Evolutionary conservation across 2,113 vertebrate genomes (phyloP).

Genomic region (Motacilla tschutschensis): DNA sequence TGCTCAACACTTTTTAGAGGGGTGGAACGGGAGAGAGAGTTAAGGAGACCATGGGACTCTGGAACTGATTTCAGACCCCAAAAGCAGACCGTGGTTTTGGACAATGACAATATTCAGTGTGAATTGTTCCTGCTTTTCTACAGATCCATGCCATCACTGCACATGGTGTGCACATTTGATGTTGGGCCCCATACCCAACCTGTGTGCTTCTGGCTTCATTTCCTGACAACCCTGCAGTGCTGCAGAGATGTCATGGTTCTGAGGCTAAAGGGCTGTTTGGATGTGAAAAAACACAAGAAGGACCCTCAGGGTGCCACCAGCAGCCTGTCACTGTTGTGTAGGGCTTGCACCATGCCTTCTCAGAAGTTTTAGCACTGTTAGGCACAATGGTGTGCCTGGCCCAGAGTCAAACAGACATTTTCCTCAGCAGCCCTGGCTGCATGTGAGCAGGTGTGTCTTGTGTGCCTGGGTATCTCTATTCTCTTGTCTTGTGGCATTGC

Average conservation of each 20-base stretch:
- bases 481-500: neutral
- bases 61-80: neutral
- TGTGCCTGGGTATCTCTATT: neutral
- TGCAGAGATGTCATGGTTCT: neutral
- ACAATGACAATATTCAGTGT: neutral
- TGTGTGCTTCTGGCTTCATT: neutral
- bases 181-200: neutral
- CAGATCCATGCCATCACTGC: fast-evolving
- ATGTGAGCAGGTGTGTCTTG: fast-evolving
- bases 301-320: neutral
- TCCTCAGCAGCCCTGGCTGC: neutral
- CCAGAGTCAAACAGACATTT: neutral
- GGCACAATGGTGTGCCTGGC: fast-evolving
- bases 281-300: neutral
- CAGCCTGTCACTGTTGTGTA: neutral
- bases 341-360: neutral
- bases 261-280: neutral
- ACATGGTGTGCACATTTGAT: neutral
- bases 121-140: neutral
- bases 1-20: neutral
- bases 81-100: neutral
- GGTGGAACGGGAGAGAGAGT: neutral
- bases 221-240: neutral
- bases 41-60: neutral
- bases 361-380: neutral